Evolutionary conservation across 1,140 invertebrate genomes (phyloP).

Genomic region (Plodia interpunctella): DNA sequence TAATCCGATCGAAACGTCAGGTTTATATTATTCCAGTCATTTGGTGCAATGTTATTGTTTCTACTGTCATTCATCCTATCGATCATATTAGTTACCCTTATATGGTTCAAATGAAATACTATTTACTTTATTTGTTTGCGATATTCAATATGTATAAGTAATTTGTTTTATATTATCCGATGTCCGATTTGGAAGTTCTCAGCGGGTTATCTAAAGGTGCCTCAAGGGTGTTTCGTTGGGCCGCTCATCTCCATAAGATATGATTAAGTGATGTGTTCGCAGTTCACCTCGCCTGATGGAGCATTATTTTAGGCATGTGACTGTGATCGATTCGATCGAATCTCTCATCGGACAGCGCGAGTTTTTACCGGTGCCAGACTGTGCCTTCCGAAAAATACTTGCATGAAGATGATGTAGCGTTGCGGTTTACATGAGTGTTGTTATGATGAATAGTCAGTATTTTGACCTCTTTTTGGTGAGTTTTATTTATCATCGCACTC

Average conservation of each 20-base stretch:
- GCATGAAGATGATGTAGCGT: conserved; percentile 46
- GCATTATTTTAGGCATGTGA: conserved; percentile 70
- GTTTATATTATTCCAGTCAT: conserved; percentile 26
- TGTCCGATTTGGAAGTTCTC: conserved; percentile 29
- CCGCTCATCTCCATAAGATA: conserved; percentile 45
- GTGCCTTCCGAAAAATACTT: conserved; percentile 27
- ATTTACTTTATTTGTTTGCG: neutral
- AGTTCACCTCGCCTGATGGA: conserved; percentile 42
- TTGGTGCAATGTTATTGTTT: conserved; percentile 19
- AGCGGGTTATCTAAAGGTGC: conserved; percentile 40
- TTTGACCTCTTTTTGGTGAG: conserved; percentile 37
- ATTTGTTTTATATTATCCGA: neutral
- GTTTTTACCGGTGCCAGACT: conserved; percentile 32
- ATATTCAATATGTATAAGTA: neutral
- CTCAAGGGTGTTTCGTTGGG: conserved; percentile 38
- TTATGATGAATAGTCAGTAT: conserved; percentile 46
- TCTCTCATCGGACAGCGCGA: conserved; percentile 56
- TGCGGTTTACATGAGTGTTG: conserved; percentile 36
- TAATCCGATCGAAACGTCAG: conserved; percentile 34
- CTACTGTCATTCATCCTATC: conserved; percentile 11
- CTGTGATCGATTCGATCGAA: conserved; percentile 71
- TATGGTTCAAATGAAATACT: neutral
- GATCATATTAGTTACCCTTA: neutral
- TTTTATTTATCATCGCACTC: conserved; percentile 17
- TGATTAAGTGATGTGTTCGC: conserved; percentile 36